Evolutionary conservation across 2,113 vertebrate species (phyloP), one percentile per base, ranked within the genome.

Genomic region (Sorex araneus): DNA sequence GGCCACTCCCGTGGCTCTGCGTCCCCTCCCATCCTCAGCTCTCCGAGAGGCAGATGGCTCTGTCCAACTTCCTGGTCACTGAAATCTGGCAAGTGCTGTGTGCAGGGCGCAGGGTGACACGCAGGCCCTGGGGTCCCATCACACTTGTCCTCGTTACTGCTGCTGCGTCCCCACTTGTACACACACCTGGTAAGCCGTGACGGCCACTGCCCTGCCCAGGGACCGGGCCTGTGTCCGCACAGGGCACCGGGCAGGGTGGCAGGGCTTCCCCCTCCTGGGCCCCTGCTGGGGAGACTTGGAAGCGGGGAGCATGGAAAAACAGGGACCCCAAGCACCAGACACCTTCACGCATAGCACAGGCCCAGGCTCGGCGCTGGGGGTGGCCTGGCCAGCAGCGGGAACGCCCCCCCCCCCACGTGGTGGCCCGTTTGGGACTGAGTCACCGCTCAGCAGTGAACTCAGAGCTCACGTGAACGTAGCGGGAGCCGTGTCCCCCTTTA

Each of bases 21-120:
- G 43, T 57, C 81, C 45, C 18, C n/a, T n/a, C 70, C 7, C 0
- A 0, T 67, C 45, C 67, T 8, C 73, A 36, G 15, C 78, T 83
- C 34, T 89, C 81, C 25, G 9, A 43, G 47, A 74, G 74, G 32
- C 40, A 11, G 13, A 54, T 45, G 89, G 27, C 84, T 66, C 27
- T 40, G 25, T n/a, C 79, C 45, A n/a, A 63, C 89, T 47, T 79
- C 73, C 82, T 93, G 78, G 63, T 73, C 43, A 27, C 54, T 76
- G 71, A 13, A 87, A 40, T 73, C 36, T 64, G 32, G 54, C 25
- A 47, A 82, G 75, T 50, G 67, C 57, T 36, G 18, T 36, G 54
- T 47, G 43, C 32, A 57, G 78, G 40, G 69, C 54, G 28, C 11
- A 2, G 45, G 50, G 34, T 71, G 54, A n/a, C 57, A 28, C 6